phyloP scores from a whole-genome alignment of 2,113 vertebrate genomes.

The Anarrhichthys ocellatus region DNA sequence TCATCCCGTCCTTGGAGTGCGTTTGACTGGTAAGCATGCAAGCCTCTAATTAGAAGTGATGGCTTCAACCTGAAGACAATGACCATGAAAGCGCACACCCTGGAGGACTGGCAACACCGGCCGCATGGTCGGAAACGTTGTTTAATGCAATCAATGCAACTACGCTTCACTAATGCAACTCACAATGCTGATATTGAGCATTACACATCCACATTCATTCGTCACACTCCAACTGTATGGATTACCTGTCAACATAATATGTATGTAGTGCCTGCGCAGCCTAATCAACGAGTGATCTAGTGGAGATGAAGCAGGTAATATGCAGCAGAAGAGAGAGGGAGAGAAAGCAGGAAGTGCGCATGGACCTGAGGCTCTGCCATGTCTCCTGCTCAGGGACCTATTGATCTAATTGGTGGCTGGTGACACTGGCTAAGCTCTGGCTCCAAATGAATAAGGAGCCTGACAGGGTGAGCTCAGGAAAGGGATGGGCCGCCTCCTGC shows the following conservation, averaged over 20 bases:
- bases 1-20: slow-evolving; percentile 81
- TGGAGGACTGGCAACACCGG: slow-evolving; percentile 8
- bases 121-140: slow-evolving; percentile 33
- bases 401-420: slow-evolving; percentile 79
- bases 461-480: slow-evolving; percentile 71
- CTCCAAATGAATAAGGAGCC: slow-evolving; percentile 77
- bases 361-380: slow-evolving; percentile 43
- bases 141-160: slow-evolving; percentile 68
- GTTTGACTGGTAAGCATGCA: slow-evolving; percentile 86
- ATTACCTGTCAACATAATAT: slow-evolving; percentile 73
- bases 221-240: slow-evolving; percentile 67
- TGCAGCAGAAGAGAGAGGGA: slow-evolving; percentile 31
- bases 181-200: slow-evolving; percentile 63
- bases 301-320: slow-evolving; percentile 72
- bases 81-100: slow-evolving; percentile 31
- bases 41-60: slow-evolving; percentile 55
- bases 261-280: slow-evolving; percentile 55
- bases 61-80: slow-evolving; percentile 38
- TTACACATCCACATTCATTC: slow-evolving; percentile 60
- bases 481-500: slow-evolving; percentile 51
- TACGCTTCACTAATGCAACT: slow-evolving; percentile 59
- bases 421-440: slow-evolving; percentile 76
- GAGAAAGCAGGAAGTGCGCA: slow-evolving; percentile 47
- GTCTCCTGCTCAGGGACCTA: slow-evolving; percentile 72
- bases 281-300: slow-evolving; percentile 74